These are phyloP conservation scores for Pogonocherus hispidulus DNA, from an alignment of 2,888 invertebrate species.

Conservation along the genomic window DNA sequence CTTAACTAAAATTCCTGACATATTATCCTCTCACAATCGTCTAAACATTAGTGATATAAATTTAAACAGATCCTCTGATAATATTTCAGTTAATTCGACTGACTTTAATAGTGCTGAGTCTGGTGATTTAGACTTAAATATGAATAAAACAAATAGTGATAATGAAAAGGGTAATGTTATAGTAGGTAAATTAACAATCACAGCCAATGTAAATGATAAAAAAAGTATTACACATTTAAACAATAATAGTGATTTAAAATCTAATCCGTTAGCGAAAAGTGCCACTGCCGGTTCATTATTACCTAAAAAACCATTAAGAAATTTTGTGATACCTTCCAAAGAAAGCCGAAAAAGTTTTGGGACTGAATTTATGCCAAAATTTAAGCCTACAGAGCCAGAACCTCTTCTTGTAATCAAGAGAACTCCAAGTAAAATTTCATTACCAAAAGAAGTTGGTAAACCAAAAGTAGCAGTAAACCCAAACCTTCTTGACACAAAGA, in stretches of 20 bases:
- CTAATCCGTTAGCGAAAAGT: slow-evolving; percentile 53
- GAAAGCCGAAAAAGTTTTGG: slow-evolving; percentile 61
- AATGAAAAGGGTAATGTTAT: slow-evolving; percentile 40
- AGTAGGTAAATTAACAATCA: slow-evolving; percentile 52
- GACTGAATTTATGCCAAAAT: slow-evolving; percentile 63
- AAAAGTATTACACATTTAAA: slow-evolving; percentile 23
- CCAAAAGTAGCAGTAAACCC: slow-evolving; percentile 65
- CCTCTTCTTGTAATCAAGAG: slow-evolving; percentile 66
- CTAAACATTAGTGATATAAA: slow-evolving; percentile 39
- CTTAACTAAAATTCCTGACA: slow-evolving; percentile 44
- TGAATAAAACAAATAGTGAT: slow-evolving; percentile 48
- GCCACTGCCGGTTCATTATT: slow-evolving; percentile 52
- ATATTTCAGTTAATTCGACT: slow-evolving; percentile 59
- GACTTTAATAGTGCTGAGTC: slow-evolving; percentile 66
- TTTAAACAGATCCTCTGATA: slow-evolving; percentile 61
- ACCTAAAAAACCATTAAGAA: slow-evolving; percentile 54
- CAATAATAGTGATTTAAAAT: slow-evolving; percentile 33
- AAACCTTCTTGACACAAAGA: slow-evolving; percentile 62
- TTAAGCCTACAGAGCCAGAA: slow-evolving; percentile 60
- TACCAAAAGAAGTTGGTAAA: slow-evolving; percentile 66
- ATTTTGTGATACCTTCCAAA: slow-evolving; percentile 62
- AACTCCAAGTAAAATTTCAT: slow-evolving; percentile 66
- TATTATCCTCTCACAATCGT: slow-evolving; percentile 42
- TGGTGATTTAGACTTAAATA: slow-evolving; percentile 59
- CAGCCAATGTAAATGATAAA: slow-evolving; percentile 24